Conservation (phyloP, 2,888 invertebrate genomes). For the Eupsilia transversa region DNA sequence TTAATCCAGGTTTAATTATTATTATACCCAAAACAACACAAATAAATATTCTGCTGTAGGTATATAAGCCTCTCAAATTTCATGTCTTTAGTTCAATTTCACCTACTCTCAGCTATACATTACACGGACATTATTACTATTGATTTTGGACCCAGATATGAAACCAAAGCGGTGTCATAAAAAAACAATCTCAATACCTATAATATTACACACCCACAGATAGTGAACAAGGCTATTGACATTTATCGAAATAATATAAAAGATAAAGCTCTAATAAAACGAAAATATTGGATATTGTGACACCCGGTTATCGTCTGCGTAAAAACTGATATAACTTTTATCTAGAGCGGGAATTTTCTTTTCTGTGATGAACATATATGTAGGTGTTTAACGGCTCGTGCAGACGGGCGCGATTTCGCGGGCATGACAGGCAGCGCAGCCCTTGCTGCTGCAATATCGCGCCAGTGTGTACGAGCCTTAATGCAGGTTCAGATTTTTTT, state of each 20-base stretch:
- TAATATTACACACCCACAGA: conserved; percentile 32
- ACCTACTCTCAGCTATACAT: background rate
- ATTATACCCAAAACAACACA: too few species aligned
- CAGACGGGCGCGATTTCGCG: too few species aligned
- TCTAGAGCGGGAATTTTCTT: background rate
- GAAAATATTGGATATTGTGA: conserved; percentile 39
- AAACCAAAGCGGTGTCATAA: conserved; percentile 6
- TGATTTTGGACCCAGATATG: background rate
- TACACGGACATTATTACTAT: background rate
- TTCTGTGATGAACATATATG: too few species aligned
- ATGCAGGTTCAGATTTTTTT: too few species aligned
- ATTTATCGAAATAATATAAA: conserved; percentile 45
- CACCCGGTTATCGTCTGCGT: conserved; percentile 11
- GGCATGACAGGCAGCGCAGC: too few species aligned
- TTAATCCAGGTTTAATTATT: too few species aligned
- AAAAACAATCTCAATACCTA: conserved; percentile 21
- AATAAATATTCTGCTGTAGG: background rate
- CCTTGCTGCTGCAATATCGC: too few species aligned
- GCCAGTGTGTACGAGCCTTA: too few species aligned
- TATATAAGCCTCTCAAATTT: background rate
- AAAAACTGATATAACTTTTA: conserved; percentile 8
- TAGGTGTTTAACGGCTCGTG: too few species aligned
- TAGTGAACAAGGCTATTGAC: conserved; percentile 27
- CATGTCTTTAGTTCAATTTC: background rate
- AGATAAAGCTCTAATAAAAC: conserved; percentile 37